Evolutionary conservation across 2,113 vertebrate genomes (phyloP), one percentile per base, ranked within the genome.

Genomic region (Coturnix japonica): DNA sequence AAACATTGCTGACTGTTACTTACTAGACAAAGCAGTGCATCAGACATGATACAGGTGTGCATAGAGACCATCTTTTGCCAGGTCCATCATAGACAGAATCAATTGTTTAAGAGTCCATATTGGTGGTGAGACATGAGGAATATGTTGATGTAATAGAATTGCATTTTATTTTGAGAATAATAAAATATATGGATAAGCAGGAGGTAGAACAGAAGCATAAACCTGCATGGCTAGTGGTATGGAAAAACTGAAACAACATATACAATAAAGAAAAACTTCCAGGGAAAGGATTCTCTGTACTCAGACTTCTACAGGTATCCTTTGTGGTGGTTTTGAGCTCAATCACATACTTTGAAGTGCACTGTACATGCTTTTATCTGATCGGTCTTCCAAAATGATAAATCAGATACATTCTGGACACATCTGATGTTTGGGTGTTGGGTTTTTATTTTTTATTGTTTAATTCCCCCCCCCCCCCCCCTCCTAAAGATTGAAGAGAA

Each of bases 331-430:
- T 85, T 95, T 94, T 87, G 46, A 79, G 54, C 57, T 91, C 61
- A 90, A 71, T 63, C 7, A 9, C 33, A 19, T 19, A 81, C 82
- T 95, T 97, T 91, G 90, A 96, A 89, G 83, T 93, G 73, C 69
- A 90, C 49, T 44, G 12, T 81, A 47, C 72, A 87, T 93, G 94
- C 46, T 91, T 96, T 87, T 86, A 94, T 94, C 87, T 96, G 91
- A 95, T 96, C 96, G 92, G 78, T 87, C 63, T 95, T 96, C 81
- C 51, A 94, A 85, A 86, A 95, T 95, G 81, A 96, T 89, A 91
- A 95, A 96, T 97, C 94, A 95, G 75, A 96, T 95, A 86, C 47
- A 65, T 95, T 95, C 66, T 96, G 66, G 54, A 89, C 54, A 81
- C n/a, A 81, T 89, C 56, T 92, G 90, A 83, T 30, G 53, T 51